These are phyloP conservation scores for Drosophila paranaensis DNA, from an alignment of 2,888 invertebrate genomes.

Conservation along the genomic window DNA sequence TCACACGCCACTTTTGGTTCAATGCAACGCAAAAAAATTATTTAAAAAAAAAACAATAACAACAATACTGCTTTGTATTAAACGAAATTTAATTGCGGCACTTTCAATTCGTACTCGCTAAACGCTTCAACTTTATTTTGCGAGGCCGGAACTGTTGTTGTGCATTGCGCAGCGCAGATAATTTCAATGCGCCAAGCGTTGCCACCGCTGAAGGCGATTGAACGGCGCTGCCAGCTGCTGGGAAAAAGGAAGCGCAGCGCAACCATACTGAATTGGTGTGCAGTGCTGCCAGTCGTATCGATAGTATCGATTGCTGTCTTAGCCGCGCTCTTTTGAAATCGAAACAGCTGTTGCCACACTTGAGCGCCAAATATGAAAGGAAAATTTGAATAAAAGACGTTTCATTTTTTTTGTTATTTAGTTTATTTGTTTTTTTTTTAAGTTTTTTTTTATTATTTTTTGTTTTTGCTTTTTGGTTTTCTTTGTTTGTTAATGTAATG, in stretches of 20 bases:
- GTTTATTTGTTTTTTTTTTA: constrained; percentile 50
- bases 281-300: background rate
- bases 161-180: constrained; percentile 46
- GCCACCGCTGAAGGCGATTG: constrained; percentile 14
- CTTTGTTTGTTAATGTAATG: constrained; percentile 62
- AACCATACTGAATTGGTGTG: background rate
- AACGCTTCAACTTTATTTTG: constrained; percentile 60
- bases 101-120: constrained; percentile 2
- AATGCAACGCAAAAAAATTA: constrained; percentile 34
- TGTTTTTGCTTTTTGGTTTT: constrained; percentile 33
- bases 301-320: constrained; percentile 5
- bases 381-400: background rate
- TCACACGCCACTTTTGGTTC: constrained; percentile 22
- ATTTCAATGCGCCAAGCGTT: constrained; percentile 45
- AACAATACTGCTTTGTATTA: constrained; percentile 66
- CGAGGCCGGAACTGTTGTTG: constrained; percentile 47
- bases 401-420: constrained; percentile 41
- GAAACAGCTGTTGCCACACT: background rate
- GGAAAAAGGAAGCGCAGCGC: constrained; percentile 14
- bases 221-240: constrained; percentile 27
- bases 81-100: constrained; percentile 38
- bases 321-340: background rate
- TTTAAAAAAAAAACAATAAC: constrained; percentile 45
- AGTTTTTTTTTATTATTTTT: constrained; percentile 44
- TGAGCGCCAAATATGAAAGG: background rate